A percentile compares a stretch with the other conserved stretches of the same genome.
These are phyloP conservation scores for Barnardius zonarius DNA, from an alignment of 2,113 vertebrate genomes.

Conservation along the genomic window DNA sequence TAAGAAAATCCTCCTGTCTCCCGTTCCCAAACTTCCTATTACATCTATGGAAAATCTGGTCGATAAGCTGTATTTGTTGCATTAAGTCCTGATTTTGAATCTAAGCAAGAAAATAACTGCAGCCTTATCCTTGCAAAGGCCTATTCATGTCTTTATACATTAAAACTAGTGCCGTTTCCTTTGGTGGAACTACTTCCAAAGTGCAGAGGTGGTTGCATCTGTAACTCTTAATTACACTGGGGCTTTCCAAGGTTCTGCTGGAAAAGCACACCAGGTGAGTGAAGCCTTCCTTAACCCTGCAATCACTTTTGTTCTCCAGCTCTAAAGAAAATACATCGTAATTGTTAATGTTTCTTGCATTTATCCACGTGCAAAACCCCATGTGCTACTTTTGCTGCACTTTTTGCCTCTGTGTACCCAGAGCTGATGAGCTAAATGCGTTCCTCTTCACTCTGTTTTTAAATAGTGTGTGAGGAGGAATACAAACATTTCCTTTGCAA, in stretches of 20 bases:
- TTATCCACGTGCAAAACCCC: background rate
- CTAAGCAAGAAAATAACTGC: background rate
- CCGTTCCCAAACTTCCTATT: constrained; percentile 18
- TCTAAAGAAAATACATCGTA: background rate
- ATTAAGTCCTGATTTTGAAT: background rate
- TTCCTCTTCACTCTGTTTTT: background rate
- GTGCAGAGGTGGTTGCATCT: background rate
- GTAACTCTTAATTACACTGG: background rate
- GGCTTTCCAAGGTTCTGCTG: background rate
- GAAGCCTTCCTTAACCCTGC: background rate
- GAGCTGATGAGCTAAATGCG: background rate
- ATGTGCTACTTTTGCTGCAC: background rate
- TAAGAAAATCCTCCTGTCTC: constrained; percentile 20
- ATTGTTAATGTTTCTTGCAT: background rate
- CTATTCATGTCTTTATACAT: background rate
- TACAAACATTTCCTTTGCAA: background rate
- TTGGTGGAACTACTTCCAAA: background rate
- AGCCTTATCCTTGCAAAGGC: background rate
- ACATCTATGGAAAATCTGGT: background rate
- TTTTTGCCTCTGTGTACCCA: background rate
- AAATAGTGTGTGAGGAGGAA: background rate
- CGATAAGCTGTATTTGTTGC: background rate
- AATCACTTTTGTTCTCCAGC: background rate
- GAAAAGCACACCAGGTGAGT: background rate
- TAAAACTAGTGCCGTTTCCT: background rate